Conservation (phyloP, 2,797 vertebrate genomes). For the Mormyrops boulengeri region DNA sequence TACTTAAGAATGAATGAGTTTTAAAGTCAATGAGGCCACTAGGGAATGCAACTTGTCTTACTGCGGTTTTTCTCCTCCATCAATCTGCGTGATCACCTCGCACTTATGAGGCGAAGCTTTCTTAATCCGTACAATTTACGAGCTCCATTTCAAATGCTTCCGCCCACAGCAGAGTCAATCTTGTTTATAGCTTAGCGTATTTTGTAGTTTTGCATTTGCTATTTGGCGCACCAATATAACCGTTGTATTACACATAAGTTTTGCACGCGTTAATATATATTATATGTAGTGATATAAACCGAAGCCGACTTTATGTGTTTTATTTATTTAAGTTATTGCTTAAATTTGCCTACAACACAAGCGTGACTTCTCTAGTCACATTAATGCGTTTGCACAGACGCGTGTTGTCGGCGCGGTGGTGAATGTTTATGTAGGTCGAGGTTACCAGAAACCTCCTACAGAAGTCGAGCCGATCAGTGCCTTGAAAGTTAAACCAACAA, state of each 20-base stretch:
- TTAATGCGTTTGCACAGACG: slow-evolving; percentile 44
- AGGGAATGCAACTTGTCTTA: slow-evolving; percentile 33
- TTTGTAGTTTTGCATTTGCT: slow-evolving; percentile 49
- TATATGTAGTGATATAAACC: slow-evolving; percentile 43
- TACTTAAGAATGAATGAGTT: slow-evolving; percentile 48
- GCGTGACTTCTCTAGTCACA: slow-evolving; percentile 43
- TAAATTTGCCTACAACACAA: slow-evolving; percentile 40
- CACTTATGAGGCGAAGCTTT: slow-evolving; percentile 25
- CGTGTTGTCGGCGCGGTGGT: slow-evolving; percentile 43
- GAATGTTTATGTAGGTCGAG: slow-evolving; percentile 64
- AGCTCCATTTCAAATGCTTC: slow-evolving; percentile 34
- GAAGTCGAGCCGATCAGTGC: slow-evolving; percentile 51
- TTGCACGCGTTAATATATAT: slow-evolving; percentile 25
- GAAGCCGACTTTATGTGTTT: slow-evolving; percentile 48
- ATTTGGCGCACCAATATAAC: slow-evolving; percentile 32
- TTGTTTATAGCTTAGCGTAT: slow-evolving; percentile 50
- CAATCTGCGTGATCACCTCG: slow-evolving; percentile 19
- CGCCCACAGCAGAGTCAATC: slow-evolving; percentile 50
- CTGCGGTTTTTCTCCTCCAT: slow-evolving; percentile 49
- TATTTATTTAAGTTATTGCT: slow-evolving; percentile 39
- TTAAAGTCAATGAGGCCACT: slow-evolving; percentile 49
- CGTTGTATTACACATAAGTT: slow-evolving; percentile 41
- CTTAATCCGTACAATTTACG: slow-evolving; percentile 54
- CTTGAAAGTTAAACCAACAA: slow-evolving; percentile 63
- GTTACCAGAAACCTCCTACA: slow-evolving; percentile 50